phyloP scores from a whole-genome alignment of 2,797 vertebrate species.

The Acanthis flammea region DNA sequence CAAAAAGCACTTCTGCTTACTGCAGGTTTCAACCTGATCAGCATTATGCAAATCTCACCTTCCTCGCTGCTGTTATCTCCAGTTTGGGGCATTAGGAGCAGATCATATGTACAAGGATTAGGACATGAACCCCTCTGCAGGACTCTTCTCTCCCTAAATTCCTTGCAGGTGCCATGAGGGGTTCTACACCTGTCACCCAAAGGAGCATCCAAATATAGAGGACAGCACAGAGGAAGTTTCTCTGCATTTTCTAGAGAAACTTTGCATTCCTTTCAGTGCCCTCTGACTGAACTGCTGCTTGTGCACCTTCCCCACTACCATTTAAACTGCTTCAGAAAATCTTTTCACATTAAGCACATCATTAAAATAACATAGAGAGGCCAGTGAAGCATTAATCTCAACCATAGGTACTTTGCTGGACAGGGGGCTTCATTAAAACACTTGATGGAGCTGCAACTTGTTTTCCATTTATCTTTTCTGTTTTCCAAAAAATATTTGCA shows the following conservation, averaged over 20 bases:
- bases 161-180: not conserved
- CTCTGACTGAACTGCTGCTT: not conserved
- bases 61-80: not conserved
- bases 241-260: not conserved
- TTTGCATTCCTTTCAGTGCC: not conserved
- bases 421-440: not conserved
- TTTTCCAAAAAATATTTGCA: not conserved
- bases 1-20: constrained; percentile 9
- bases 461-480: not conserved
- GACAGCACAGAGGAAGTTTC: not conserved
- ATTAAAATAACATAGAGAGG: not conserved
- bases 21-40: not conserved
- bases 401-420: not conserved
- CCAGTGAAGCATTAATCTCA: not conserved
- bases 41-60: constrained; percentile 24
- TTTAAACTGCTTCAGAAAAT: not conserved
- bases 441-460: not conserved
- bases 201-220: not conserved
- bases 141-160: not conserved
- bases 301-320: not conserved
- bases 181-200: not conserved
- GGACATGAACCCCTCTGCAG: not conserved
- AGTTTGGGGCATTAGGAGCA: not conserved
- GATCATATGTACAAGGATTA: not conserved
- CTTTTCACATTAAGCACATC: not conserved